Base-by-base conservation (phyloP, 2,797 vertebrate genomes). In the Chelidonichthys spinosus region DNA sequence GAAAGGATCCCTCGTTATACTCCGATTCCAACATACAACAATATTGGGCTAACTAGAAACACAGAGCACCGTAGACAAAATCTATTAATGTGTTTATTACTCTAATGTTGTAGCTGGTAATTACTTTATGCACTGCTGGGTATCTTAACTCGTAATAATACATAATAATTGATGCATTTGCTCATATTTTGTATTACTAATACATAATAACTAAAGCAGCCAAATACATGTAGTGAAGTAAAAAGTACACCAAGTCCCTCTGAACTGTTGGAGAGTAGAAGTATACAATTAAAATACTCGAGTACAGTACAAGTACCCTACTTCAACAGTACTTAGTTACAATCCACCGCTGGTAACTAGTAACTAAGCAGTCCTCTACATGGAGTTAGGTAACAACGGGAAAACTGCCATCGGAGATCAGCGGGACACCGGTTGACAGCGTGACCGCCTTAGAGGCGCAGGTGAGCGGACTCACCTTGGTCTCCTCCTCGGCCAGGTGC, bases 401-500 rank as follows among this genome's bases (percentile, higher is more conserved):
- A 53, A 35, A 18, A 36, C 39, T 13, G n/a, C n/a, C 40, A 14
- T 5, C 8, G 11, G 17, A 13, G 40, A 7, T 18, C 6, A 50
- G 0, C 4, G 33, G 60, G 25, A 33, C 49, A 18, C 43, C 54
- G 8, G 5, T 46, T 9, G 14, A 36, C 52, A 3, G 50, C 3
- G 35, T 13, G 36, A 0, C 65, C 54, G 59, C 3, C 1, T 25
- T 3, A 17, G 3, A 7, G 7, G 14, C 36, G 4, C 25, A 2
- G 3, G 13, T 2, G 15, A 3, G 0, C 54, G 61, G 64, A 67
- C 86, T 90, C 87, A 95, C 94, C 79, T 90, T 40, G 3, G 7
- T 37, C n/a, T 92, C 56, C 66, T 90, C 91, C 59, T 93, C 72
- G 49, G 94, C 94, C 71, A 89, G 89, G 72, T 93, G 85, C 67